Evolutionary conservation across 2,797 vertebrate genomes (phyloP), one percentile per base, ranked within the genome.

Genomic region (Antrozous pallidus): DNA sequence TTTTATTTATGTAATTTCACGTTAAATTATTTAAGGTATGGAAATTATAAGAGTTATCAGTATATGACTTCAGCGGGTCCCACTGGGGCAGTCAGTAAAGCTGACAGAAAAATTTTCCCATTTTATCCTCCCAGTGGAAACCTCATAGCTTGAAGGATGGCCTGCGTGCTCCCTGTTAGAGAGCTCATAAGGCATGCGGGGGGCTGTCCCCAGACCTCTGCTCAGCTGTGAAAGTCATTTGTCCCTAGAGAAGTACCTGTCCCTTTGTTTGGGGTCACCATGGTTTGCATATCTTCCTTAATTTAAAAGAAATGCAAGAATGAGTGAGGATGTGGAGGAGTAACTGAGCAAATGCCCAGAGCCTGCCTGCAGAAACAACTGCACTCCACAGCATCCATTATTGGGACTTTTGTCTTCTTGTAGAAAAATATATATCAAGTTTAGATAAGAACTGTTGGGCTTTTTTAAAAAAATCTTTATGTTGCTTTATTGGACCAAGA

Each of bases 241-340:
- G 11, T 82, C 90, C 90, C 49, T 82, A 67, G 18, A 73, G 79
- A 51, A 79, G 58, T 45, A 61, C 7, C 26, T 5, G n/a, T 65
- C 65, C 71, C 75, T 92, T 94, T 88, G 84, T 74, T 74, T 70
- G 85, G 22, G 20, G 67, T 63, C 70, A 69, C 11, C 0, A 2
- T 2, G 77, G 9, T 38, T 94, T 95, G 28, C 33, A 16, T 65
- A 9, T 11, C 38, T 26, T 38, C 82, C 54, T 93, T 97, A 86
- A 97, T 97, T 97, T 93, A 97, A 91, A 97, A 97, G 96, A 96
- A 96, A 97, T 97, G 89, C 85, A 88, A 98, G 97, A 98, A 97
- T 77, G 96, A 98, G 97, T 2, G 33, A 26, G 3, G 28, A 7
- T 28, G 65, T 2, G 18, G 20, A 47, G 26, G 40, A 6, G 65